Conservation (phyloP, 2,113 vertebrate genomes). For the Pontoporia blainvillei region DNA sequence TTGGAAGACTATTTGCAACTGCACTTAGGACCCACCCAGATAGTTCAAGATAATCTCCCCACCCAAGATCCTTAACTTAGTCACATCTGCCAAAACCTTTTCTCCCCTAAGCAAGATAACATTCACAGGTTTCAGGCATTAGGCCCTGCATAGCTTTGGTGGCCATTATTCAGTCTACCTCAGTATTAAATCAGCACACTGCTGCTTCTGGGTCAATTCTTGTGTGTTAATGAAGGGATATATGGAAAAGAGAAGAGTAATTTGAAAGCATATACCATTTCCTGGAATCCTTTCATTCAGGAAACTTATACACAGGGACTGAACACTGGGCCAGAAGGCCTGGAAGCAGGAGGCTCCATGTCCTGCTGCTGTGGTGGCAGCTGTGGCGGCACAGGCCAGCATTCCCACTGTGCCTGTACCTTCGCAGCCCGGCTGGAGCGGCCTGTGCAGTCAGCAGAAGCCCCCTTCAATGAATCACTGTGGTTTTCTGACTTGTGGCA, state of each 20-base stretch:
- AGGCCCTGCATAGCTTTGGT: not conserved
- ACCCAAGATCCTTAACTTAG: not conserved
- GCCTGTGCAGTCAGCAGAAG: not conserved
- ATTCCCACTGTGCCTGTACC: too few relatives aligned
- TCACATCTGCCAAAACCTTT: not conserved
- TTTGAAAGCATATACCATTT: not conserved
- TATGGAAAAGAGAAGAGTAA: not conserved
- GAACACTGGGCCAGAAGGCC: not conserved
- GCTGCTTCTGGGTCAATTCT: not conserved
- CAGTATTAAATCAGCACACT: not conserved
- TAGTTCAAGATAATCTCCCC: not conserved
- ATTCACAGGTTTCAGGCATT: not conserved
- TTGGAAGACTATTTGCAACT: not conserved
- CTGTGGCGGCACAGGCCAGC: not conserved
- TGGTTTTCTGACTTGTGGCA: not conserved
- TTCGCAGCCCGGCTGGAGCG: not conserved
- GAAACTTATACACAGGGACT: not conserved
- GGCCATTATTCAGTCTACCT: not conserved
- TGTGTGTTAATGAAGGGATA: not conserved
- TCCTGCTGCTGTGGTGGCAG: not conserved
- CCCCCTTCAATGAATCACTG: not conserved
- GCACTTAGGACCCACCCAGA: not conserved
- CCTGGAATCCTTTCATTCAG: not conserved
- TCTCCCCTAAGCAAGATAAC: not conserved
- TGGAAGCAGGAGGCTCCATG: rapidly evolving